These are phyloP conservation scores for Drosophila nasuta DNA, from an alignment of 1,140 invertebrate genomes.

Conservation along the genomic window DNA sequence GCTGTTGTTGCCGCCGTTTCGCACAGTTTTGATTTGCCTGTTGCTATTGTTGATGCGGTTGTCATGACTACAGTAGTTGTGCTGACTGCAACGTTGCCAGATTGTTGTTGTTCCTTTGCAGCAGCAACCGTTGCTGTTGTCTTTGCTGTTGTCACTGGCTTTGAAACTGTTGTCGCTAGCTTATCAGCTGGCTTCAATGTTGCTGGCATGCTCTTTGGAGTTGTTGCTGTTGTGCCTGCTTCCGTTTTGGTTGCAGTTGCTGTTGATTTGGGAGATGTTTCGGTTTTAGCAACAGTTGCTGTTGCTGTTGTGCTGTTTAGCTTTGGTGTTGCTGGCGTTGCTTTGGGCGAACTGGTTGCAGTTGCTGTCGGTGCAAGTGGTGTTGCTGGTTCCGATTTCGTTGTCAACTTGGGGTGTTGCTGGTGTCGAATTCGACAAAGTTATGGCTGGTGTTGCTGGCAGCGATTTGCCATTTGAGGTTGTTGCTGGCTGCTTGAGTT, in stretches of 20 bases:
- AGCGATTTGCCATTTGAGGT: constrained; percentile 1
- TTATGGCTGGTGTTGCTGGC: constrained; percentile 6
- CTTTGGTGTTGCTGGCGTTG: constrained; percentile 15
- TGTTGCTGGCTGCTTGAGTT: constrained; percentile 48
- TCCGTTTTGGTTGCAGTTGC: not conserved
- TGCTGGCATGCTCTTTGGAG: constrained; percentile 17
- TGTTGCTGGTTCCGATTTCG: constrained; percentile 25
- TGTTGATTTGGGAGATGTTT: constrained; percentile 5
- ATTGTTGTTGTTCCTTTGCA: constrained; percentile 23
- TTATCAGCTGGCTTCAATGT: constrained; percentile 1
- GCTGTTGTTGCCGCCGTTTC: constrained; percentile 45
- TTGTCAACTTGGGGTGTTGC: constrained; percentile 11
- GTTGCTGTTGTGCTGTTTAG: constrained; percentile 13
- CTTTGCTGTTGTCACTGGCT: constrained; percentile 16
- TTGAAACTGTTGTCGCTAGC: constrained; percentile 1
- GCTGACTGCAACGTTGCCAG: constrained; percentile 34
- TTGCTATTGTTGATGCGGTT: constrained; percentile 38
- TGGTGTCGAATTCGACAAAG: constrained; percentile 4
- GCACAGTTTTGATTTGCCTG: constrained; percentile 52
- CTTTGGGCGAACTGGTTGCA: constrained; percentile 12
- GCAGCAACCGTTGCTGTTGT: constrained; percentile 15
- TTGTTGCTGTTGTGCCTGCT: constrained; percentile 11
- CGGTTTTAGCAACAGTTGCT: constrained; percentile 12
- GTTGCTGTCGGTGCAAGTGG: constrained; percentile 9
- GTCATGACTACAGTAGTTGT: constrained; percentile 35